phyloP scores from a whole-genome alignment of 1,140 invertebrate genomes.

The Drosophila nebulosa region DNA sequence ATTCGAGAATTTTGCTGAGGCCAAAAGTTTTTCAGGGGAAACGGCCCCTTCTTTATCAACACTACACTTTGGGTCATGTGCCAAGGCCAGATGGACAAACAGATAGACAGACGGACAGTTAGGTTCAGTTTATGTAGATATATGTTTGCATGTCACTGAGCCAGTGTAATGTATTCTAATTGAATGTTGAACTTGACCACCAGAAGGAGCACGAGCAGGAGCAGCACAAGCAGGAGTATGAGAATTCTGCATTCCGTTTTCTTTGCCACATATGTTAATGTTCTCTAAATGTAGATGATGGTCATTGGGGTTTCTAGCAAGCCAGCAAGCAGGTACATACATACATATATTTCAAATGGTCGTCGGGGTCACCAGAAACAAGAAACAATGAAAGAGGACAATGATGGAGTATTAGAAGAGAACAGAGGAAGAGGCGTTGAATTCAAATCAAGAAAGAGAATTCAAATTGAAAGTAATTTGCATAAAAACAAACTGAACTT shows the following conservation, averaged over 20 bases:
- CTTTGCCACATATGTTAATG: neutral
- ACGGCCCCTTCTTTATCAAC: neutral
- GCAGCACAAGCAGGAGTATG: neutral
- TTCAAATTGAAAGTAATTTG: slow-evolving; percentile 36
- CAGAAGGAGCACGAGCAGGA: neutral
- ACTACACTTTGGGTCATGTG: slow-evolving; percentile 17
- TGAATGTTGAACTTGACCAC: slow-evolving; percentile 76
- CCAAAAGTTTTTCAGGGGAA: slow-evolving; percentile 36
- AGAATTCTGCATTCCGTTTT: neutral
- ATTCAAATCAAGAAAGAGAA: neutral
- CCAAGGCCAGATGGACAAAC: slow-evolving; percentile 41
- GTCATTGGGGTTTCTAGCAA: neutral
- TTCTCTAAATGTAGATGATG: neutral
- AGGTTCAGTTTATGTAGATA: slow-evolving; percentile 1
- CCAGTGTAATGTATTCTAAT: slow-evolving; percentile 75
- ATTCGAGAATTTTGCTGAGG: slow-evolving; percentile 50
- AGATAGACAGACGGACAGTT: slow-evolving; percentile 31
- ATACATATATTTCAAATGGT: neutral
- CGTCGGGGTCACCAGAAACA: neutral
- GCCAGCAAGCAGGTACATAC: neutral
- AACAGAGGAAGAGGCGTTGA: neutral
- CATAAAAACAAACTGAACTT: slow-evolving; percentile 43
- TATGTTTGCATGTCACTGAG: slow-evolving; percentile 65
- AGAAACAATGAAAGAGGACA: too few relatives aligned
- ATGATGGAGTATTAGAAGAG: too few relatives aligned